phyloP scores from a whole-genome alignment of 2,888 invertebrate species.

The Barypeithes pellucidus region DNA sequence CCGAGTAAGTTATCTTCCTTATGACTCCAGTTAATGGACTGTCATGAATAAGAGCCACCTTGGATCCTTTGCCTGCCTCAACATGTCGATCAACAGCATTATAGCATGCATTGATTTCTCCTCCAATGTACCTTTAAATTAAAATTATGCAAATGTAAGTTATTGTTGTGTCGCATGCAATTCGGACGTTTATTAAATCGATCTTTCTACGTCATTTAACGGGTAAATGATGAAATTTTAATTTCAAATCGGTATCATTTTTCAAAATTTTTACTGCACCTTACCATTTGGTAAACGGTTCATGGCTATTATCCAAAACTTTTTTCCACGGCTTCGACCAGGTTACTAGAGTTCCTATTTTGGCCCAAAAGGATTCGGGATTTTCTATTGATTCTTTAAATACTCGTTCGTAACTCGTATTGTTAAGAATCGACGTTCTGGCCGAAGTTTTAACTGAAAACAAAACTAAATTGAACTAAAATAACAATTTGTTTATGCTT shows the following conservation, averaged over 20 bases:
- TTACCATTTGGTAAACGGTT: conserved; percentile 94
- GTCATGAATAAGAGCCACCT: conserved; percentile 90
- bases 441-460: conserved; percentile 18
- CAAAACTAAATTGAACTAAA: not conserved
- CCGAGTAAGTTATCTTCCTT: conserved; percentile 84
- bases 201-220: too few relatives aligned
- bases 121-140: conserved; percentile 85
- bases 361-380: conserved; percentile 90
- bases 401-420: conserved; percentile 76
- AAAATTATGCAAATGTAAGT: too few relatives aligned
- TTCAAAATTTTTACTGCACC: too few relatives aligned
- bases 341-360: conserved; percentile 80
- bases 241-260: too few relatives aligned
- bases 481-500: not conserved
- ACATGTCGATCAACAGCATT: conserved; percentile 95
- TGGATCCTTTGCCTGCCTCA: conserved; percentile 82
- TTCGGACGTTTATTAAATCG: too few relatives aligned
- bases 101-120: conserved; percentile 93
- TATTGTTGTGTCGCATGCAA: too few relatives aligned
- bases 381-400: conserved; percentile 81
- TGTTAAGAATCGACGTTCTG: conserved; percentile 53
- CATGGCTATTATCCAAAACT: conserved; percentile 87
- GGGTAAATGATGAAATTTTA: too few relatives aligned
- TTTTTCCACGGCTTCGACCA: conserved; percentile 91
- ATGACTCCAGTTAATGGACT: conserved; percentile 89